Base-by-base conservation (phyloP, 2,888 invertebrate genomes). In the Tromatobia lineatoria region DNA sequence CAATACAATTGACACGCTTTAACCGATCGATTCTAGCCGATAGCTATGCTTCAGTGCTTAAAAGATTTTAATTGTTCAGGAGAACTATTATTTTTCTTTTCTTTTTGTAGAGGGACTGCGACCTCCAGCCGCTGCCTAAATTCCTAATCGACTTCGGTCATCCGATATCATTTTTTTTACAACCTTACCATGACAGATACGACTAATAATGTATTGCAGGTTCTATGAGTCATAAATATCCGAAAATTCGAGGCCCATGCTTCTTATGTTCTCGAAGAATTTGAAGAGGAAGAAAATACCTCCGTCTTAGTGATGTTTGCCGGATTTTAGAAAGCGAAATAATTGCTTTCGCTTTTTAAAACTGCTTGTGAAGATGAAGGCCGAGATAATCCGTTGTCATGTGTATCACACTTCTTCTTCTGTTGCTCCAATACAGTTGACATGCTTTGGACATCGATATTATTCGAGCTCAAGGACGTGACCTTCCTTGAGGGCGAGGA, bases 311-410 rank as follows among this genome's bases (percentile, higher is more conserved):
- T 88, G 61, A 87, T 90, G 81, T 59, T 52, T 25, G 18, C 86
- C 86, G 85, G 80, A 80, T 88, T 80, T 77, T 83, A 82, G 69
- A 77, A 78, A 76, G 54, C 77, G 64, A 82, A 79, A 87, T 90
- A 90, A 91, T 89, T 88, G 83, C 69, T 80, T 86, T 74, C 15
- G 71, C 42, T 74, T 64, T 67, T 52, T 42, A 23, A 38, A 42
- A 4, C 1, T 18, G n/a, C 34, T 75, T 69, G 50, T 64, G 6
- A 18, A 54, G 34, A 15, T 38, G 13, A 18, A 64, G 18, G 38
- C 38, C 10, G 18, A 71, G 23, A 23, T 23, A 45, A 38, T 34
- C n/a, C 45, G 25, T 1, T 20, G 20, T 38, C 18, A n/a, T 18
- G 23, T 70, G 20, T 42, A 29, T 38, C 64, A 15, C 18, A 15